phyloP scores from a whole-genome alignment of 2,113 vertebrate genomes.

The Pollachius pollachius region DNA sequence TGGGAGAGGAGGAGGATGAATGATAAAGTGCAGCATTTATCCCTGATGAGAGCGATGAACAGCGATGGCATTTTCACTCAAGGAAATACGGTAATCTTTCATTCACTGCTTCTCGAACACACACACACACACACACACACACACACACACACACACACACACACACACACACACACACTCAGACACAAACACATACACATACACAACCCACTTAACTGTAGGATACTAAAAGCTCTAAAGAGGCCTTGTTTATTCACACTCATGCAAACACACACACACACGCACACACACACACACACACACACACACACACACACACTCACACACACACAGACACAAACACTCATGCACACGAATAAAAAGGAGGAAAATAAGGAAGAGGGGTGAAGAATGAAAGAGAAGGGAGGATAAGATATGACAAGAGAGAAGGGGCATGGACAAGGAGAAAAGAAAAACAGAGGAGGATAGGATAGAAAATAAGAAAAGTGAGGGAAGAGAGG shows the following conservation, averaged over 20 bases:
- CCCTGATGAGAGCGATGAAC: slow-evolving; percentile 52
- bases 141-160: slow-evolving; percentile 5
- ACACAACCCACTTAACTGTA: slow-evolving; percentile 12
- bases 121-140: slow-evolving; percentile 9
- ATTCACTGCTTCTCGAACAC: background rate
- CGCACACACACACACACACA: background rate
- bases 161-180: slow-evolving; percentile 9
- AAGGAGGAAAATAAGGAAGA: no score
- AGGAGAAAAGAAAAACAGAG: background rate
- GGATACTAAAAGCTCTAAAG: slow-evolving; percentile 8
- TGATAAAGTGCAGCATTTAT: slow-evolving; percentile 42
- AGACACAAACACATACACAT: background rate
- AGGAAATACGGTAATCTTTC: slow-evolving; percentile 9
- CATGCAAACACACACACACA: background rate
- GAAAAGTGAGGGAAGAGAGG: background rate
- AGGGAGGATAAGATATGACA: no score
- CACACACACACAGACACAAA: background rate
- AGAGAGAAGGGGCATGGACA: no score
- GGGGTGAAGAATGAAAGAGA: no score
- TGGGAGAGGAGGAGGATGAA: background rate
- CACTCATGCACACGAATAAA: background rate
- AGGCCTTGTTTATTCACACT: slow-evolving; percentile 18
- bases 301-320: background rate
- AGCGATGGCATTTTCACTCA: slow-evolving; percentile 33
- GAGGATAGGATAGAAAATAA: background rate